Conservation (phyloP, 2,888 invertebrate species). For the Eristalis tenax region DNA sequence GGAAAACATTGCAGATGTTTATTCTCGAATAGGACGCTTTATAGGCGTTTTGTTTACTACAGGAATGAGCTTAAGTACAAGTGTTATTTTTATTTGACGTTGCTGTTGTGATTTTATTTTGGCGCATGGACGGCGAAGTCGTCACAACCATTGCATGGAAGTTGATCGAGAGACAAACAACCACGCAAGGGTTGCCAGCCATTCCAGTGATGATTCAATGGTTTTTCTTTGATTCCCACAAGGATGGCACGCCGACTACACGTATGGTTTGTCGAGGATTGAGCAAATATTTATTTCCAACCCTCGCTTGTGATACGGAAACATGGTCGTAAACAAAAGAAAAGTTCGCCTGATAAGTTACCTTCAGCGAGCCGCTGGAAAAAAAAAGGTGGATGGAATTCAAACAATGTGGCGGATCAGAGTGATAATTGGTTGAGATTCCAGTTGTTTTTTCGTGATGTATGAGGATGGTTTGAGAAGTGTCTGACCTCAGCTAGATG, state of each 20-base stretch:
- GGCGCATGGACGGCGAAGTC: not conserved
- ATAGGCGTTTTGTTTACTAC: slow-evolving; percentile 22
- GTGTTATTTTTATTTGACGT: not conserved
- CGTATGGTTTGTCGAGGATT: not conserved
- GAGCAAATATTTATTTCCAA: not conserved
- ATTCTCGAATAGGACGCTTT: slow-evolving; percentile 33
- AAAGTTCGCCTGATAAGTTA: not conserved
- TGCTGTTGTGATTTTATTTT: not conserved
- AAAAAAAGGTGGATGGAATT: not conserved
- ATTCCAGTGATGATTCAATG: not conserved
- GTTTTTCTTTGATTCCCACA: not conserved
- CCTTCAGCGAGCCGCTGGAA: not conserved
- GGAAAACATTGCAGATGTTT: slow-evolving; percentile 60
- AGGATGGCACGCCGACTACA: not conserved
- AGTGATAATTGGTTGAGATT: too few species aligned
- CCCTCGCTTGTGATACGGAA: not conserved
- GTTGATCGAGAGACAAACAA: not conserved
- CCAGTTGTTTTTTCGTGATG: not conserved
- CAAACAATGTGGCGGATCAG: not conserved
- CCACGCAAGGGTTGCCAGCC: not conserved
- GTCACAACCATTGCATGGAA: not conserved
- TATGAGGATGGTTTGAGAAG: not conserved
- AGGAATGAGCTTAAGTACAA: slow-evolving; percentile 11
- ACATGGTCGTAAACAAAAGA: not conserved
- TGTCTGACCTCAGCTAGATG: too few species aligned